Evolutionary conservation across 2,797 vertebrate genomes (phyloP), one percentile per base, ranked within the genome.

Genomic region (Simalia tracyae): DNA sequence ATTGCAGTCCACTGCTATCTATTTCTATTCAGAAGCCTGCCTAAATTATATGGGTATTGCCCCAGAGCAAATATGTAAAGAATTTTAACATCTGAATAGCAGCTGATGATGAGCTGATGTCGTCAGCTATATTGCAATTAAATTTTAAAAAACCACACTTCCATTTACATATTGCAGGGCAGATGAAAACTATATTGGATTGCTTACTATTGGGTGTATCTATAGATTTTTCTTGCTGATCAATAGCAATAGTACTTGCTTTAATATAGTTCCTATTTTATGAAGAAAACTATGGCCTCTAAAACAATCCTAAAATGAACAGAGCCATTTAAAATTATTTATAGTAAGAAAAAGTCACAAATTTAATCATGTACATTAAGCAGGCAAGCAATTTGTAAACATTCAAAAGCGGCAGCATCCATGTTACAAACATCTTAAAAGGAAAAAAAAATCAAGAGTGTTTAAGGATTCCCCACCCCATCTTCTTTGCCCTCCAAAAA

Each of bases 361-460:
- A 97, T 98, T 98, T 98, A 97, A 98, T 98, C 95, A 96, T 97
- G 97, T 97, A 98, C 97, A 97, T 97, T 97, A 96, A 98, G 97
- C 97, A 98, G 97, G 97, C 97, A 97, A 97, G 98, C 97, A 96
- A 97, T 97, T 95, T 98, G 98, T 98, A 98, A 98, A 98, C 98
- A 98, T 98, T 97, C 97, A 98, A 96, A 97, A 97, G 98, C 97
- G 97, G 98, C 97, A 97, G 96, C 97, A 98, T 97, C 97, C 97
- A 97, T 97, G 97, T 97, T 97, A 98, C 97, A 97, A 97, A 98
- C 96, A 96, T 97, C 97, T 97, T 96, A 96, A 97, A 97, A 97
- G 95, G 31, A 76, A 95, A 95, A 94, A 97, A 96, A 94, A 97
- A 96, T 96, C 93, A 95, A 97, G 95, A 97, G 97, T 96, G 95